Evolutionary conservation across 2,113 vertebrate genomes (phyloP).

Genomic region (Atlantisia rogersi): DNA sequence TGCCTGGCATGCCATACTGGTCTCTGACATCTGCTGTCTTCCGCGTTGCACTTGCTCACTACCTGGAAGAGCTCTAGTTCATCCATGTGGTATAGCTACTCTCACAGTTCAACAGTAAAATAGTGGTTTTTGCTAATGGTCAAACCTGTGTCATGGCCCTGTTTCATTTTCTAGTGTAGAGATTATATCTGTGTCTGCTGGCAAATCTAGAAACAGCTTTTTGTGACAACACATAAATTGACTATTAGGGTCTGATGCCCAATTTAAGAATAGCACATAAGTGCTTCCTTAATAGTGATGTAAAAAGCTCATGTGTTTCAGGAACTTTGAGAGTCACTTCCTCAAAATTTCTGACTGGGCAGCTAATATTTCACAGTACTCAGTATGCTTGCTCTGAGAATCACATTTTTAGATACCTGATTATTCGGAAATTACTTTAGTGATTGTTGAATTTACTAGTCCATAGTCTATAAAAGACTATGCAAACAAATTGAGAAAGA

Average conservation of each 20-base stretch:
- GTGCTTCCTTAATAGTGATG: not conserved
- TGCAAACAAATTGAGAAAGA: not conserved
- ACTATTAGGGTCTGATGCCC: not conserved
- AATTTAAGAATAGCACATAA: not conserved
- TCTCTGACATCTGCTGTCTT: not conserved
- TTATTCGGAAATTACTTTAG: not conserved
- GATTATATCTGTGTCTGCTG: not conserved
- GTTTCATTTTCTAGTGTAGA: not conserved
- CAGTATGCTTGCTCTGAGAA: not conserved
- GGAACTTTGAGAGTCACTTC: not conserved
- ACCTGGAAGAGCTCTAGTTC: not conserved
- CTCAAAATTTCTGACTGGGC: not conserved
- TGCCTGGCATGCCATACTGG: not conserved
- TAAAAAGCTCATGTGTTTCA: not conserved
- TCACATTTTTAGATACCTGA: not conserved
- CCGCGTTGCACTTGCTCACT: not conserved
- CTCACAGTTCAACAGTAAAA: not conserved
- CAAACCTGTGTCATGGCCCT: not conserved
- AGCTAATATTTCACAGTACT: fast-evolving
- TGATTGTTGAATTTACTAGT: not conserved
- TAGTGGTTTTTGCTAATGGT: not conserved
- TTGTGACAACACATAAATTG: not conserved
- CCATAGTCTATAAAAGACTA: not conserved
- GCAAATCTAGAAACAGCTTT: not conserved
- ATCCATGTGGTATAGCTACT: not conserved